phyloP scores from a whole-genome alignment of 2,797 vertebrate genomes.

The Clarias pachynema region DNA sequence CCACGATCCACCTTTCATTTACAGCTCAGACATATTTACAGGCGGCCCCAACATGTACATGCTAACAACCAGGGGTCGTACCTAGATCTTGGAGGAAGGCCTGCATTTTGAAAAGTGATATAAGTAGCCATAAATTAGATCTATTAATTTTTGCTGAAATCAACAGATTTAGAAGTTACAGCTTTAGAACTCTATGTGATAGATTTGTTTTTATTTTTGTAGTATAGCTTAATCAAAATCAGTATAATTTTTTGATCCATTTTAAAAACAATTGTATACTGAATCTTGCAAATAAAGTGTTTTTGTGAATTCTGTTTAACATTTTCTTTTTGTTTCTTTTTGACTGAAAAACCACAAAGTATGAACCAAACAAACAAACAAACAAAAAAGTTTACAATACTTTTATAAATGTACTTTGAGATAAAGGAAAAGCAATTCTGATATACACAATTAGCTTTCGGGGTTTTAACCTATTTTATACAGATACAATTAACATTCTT shows the following conservation, averaged over 20 bases:
- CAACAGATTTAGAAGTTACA: neutral
- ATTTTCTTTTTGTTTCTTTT: neutral
- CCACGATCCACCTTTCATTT: slow-evolving; percentile 77
- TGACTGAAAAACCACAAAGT: neutral
- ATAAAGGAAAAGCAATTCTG: neutral
- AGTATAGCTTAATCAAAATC: neutral
- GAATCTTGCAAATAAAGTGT: slow-evolving; percentile 48
- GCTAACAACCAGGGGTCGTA: slow-evolving; percentile 78
- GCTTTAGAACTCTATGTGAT: neutral
- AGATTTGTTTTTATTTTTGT: slow-evolving; percentile 7
- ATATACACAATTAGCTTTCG: neutral
- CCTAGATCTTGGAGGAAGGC: slow-evolving; percentile 71
- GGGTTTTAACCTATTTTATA: neutral
- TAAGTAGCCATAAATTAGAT: neutral
- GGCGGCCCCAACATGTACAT: slow-evolving; percentile 81
- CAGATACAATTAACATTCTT: neutral
- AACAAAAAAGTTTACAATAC: neutral
- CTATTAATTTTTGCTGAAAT: neutral
- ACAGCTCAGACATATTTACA: slow-evolving; percentile 82
- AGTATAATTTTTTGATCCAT: slow-evolving; percentile 17
- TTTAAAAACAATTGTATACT: neutral
- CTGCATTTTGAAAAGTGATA: slow-evolving; percentile 16
- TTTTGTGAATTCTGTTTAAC: neutral
- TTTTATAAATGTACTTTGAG: neutral
- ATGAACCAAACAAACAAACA: neutral